A percentile compares a stretch with the other conserved stretches of the same genome.
These are phyloP conservation scores for Scomber colias DNA, from an alignment of 2,113 vertebrate species.

Conservation along the genomic window DNA sequence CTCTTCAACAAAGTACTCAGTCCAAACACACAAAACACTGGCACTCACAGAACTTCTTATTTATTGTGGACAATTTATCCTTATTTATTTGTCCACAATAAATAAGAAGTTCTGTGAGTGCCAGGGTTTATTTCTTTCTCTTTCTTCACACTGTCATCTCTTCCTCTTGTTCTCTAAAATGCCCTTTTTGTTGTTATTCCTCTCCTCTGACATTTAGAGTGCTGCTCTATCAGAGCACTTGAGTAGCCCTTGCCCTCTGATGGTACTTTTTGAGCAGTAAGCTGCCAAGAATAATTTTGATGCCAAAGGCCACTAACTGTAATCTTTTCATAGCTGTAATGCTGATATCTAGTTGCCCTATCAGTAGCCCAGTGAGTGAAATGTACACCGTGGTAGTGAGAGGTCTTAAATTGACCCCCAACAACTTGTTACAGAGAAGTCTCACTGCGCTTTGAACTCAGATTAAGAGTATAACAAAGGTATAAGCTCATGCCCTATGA, in stretches of 20 bases:
- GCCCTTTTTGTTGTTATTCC: slow-evolving; percentile 39
- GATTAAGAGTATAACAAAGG: slow-evolving; percentile 24
- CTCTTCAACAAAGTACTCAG: neutral
- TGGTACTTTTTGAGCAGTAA: slow-evolving; percentile 38
- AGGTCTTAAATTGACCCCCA: slow-evolving; percentile 4
- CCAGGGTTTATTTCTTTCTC: neutral
- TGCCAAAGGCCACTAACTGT: slow-evolving; percentile 53
- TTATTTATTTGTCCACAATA: no score
- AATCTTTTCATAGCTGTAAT: slow-evolving; percentile 54
- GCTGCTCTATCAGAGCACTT: slow-evolving; percentile 2
- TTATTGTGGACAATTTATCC: no score
- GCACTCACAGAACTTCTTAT: no score
- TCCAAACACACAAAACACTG: no score
- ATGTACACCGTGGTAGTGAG: neutral
- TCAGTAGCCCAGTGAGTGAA: slow-evolving; percentile 34
- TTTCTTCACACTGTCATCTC: neutral
- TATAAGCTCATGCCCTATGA: slow-evolving; percentile 23
- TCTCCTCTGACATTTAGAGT: slow-evolving; percentile 55
- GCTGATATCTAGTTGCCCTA: slow-evolving; percentile 42
- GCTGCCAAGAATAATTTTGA: slow-evolving; percentile 35
- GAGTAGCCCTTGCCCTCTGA: slow-evolving; percentile 34
- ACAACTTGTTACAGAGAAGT: slow-evolving; percentile 20
- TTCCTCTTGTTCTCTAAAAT: slow-evolving; percentile 17
- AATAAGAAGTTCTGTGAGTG: no score
- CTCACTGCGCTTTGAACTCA: slow-evolving; percentile 36